Conservation (phyloP, 1,140 invertebrate species). For the Sweltsa coloradensis region DNA sequence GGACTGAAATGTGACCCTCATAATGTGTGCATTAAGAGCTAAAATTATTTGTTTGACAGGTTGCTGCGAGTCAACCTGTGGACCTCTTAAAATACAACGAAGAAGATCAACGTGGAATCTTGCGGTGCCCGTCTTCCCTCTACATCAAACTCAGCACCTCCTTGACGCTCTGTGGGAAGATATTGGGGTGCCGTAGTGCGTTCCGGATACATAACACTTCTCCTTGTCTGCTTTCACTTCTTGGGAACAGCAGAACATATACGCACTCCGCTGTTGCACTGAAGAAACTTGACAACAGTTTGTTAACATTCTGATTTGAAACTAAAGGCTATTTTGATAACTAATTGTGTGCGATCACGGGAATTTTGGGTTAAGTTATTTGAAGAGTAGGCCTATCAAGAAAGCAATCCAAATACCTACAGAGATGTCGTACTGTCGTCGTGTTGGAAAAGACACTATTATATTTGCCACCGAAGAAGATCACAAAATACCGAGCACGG, state of each 20-base stretch:
- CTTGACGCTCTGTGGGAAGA: slow-evolving; percentile 38
- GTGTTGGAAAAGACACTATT: slow-evolving; percentile 66
- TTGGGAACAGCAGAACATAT: slow-evolving; percentile 26
- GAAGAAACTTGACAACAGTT: too few species aligned
- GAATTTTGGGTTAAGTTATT: background rate
- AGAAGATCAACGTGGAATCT: slow-evolving; percentile 31
- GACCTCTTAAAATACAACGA: slow-evolving; percentile 44
- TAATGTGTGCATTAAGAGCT: too few species aligned
- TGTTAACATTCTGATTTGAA: too few species aligned
- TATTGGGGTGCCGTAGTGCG: slow-evolving; percentile 35
- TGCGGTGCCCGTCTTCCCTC: slow-evolving; percentile 39
- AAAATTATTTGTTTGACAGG: slow-evolving; percentile 19
- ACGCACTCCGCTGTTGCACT: slow-evolving; percentile 25
- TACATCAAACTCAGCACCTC: slow-evolving; percentile 41
- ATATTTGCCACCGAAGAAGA: slow-evolving; percentile 76
- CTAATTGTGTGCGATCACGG: background rate
- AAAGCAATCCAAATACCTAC: background rate
- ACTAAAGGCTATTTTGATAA: too few species aligned
- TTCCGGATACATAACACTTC: slow-evolving; percentile 42
- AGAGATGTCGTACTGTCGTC: slow-evolving; percentile 31
- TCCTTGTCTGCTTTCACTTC: slow-evolving; percentile 28
- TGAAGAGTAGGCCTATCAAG: too few species aligned
- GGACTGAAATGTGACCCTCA: too few species aligned
- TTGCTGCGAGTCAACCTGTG: slow-evolving; percentile 36
- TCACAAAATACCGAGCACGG: slow-evolving; percentile 52